Base-by-base conservation (phyloP, 92 coral and sea anemone genomes). In the Paramuricea clavata region DNA sequence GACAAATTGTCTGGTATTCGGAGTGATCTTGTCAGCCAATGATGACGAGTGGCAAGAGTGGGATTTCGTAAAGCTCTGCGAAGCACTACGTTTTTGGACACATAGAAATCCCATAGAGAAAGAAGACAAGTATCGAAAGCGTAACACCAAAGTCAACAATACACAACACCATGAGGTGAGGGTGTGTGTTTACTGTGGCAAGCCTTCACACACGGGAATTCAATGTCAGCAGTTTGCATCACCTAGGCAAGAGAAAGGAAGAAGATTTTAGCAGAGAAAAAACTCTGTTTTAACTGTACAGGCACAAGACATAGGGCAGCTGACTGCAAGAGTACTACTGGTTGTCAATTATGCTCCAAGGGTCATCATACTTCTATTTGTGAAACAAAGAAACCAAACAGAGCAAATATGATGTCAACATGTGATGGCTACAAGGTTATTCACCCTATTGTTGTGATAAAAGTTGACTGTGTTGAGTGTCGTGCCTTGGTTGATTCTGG, bases 11-110 rank as follows among this genome's bases (percentile, higher is more conserved):
- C 78, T 15, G 88, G 78, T 32, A 84, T 73, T 30, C 74, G 56
- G 26, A 36, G 56, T 36, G 88, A 71, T 43, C 52, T 84, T 23
- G 88, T 70, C 17, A 47, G 42, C 16, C 54, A n/a, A n/a, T 36
- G 81, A 84, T 32, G 81, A 73, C 28, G 17, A 57, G 21, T 84
- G 88, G 69, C 50, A 81, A 81, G 74, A 81, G 27, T 81, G 85
- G 85, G 60, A 81, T 56, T 78, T 78, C 34, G 44, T 25, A 12
- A 78, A 57, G 70, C 34, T 78, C 11, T 78, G 85, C 35, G 85
- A 81, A 12, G 74, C 85, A 32, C 49, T 33, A 13, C 70, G 72
- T 11, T 33, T 35, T 6, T 59, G 72, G 84, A 79, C 84, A 12
- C 32, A n/a, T 8, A 65, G 41, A 65, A 65, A 65, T 30, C 21